Evolutionary conservation across 2,113 vertebrate genomes (phyloP).

Genomic region (Bubo scandiacus): DNA sequence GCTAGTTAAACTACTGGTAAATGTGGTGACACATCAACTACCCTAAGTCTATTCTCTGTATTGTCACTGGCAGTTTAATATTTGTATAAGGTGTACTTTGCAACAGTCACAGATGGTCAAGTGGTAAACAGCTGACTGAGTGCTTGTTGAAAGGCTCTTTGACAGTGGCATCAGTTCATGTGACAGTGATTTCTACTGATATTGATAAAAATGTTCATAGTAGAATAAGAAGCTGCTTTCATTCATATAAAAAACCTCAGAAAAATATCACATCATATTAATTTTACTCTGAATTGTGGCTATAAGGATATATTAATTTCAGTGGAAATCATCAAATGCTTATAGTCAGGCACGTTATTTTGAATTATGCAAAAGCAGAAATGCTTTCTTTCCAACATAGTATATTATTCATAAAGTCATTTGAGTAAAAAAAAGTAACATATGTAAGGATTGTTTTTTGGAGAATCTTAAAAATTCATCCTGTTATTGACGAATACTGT

Average conservation of each 20-base stretch:
- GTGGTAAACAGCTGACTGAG: background rate
- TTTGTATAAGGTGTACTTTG: background rate
- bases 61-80: background rate
- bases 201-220: background rate
- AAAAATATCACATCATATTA: background rate
- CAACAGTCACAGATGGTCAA: background rate
- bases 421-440: background rate
- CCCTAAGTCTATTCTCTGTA: background rate
- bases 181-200: background rate
- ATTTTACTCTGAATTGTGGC: background rate
- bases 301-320: background rate
- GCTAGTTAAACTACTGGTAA: background rate
- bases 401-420: background rate
- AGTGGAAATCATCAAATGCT: background rate
- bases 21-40: background rate
- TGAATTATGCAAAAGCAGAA: background rate
- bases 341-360: background rate
- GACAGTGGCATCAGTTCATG: background rate
- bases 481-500: background rate
- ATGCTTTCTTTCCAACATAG: background rate
- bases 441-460: background rate
- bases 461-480: background rate
- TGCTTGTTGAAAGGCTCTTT: background rate
- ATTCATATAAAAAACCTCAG: background rate
- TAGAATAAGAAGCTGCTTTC: background rate